Conservation (phyloP, 2,797 vertebrate genomes). For the Poeciliopsis presidionis region DNA sequence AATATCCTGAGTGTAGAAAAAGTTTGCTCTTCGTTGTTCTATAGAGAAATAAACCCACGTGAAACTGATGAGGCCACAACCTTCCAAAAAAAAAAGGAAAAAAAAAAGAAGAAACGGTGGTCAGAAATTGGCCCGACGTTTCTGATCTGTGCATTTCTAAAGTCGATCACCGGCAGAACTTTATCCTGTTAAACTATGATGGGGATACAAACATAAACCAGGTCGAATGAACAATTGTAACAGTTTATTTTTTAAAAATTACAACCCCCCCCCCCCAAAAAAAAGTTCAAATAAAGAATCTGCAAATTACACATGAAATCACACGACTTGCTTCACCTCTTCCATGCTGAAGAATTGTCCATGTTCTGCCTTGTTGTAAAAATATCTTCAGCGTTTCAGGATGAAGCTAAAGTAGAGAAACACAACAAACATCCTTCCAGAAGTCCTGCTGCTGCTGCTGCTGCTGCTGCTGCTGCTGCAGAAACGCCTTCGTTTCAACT, state of each 20-base stretch:
- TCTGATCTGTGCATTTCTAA: background rate
- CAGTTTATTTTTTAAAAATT: background rate
- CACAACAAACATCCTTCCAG: background rate
- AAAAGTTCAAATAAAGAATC: too few relatives aligned
- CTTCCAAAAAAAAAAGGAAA: too few relatives aligned
- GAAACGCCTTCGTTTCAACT: conserved; percentile 29
- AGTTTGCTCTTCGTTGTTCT: background rate
- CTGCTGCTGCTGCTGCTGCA: conserved; percentile 14
- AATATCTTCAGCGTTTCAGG: background rate
- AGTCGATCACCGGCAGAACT: background rate
- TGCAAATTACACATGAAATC: background rate
- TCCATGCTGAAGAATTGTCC: background rate
- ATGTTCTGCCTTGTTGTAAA: background rate
- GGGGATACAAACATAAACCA: background rate
- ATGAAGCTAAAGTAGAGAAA: conserved; percentile 21
- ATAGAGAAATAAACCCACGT: background rate
- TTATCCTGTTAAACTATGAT: background rate
- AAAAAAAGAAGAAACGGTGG: background rate
- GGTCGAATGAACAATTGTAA: background rate
- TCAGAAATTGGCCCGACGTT: background rate
- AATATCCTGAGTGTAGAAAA: background rate
- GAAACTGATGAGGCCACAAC: background rate
- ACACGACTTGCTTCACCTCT: background rate
- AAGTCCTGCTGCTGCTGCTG: conserved; percentile 28
- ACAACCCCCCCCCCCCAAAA: background rate